Conservation (phyloP, 2,888 invertebrate genomes). For the Onchidella celtica region DNA sequence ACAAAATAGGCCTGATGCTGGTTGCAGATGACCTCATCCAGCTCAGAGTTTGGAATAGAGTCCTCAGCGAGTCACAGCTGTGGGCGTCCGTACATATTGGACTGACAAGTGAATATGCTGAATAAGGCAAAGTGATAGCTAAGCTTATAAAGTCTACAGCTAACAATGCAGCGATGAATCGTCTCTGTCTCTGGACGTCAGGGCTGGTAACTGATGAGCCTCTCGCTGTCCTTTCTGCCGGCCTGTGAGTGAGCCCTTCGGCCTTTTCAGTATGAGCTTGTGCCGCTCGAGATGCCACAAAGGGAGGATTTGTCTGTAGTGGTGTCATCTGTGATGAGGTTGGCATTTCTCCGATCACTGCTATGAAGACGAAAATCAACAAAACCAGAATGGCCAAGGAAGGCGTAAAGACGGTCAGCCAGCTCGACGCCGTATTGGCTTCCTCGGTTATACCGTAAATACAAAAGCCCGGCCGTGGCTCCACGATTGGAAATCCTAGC, state of each 20-base stretch:
- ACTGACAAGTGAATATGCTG: conserved; percentile 53
- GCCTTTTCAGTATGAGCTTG: background rate
- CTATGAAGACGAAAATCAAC: conserved; percentile 54
- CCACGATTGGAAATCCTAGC: conserved; percentile 51
- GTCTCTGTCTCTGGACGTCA: conserved; percentile 1
- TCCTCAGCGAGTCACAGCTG: conserved; percentile 50
- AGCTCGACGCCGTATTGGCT: conserved; percentile 51
- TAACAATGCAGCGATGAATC: conserved; percentile 29
- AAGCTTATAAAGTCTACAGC: conserved; percentile 47
- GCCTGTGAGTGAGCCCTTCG: background rate
- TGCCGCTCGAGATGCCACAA: background rate
- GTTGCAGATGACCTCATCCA: conserved; percentile 56
- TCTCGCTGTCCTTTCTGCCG: background rate
- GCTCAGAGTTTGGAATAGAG: conserved; percentile 54
- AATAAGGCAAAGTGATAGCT: conserved; percentile 53
- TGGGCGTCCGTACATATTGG: conserved; percentile 50
- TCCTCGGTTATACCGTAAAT: conserved; percentile 54
- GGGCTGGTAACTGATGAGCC: too few species aligned
- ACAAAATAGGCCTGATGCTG: conserved; percentile 51
- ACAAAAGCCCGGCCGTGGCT: conserved; percentile 49
- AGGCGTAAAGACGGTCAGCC: conserved; percentile 55
- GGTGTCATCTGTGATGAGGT: background rate
- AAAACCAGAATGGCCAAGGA: conserved; percentile 51
- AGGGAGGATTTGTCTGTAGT: background rate
- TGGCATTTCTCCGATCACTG: conserved; percentile 55